Evolutionary conservation across 2,797 vertebrate genomes (phyloP), one percentile per base, ranked within the genome.

Genomic region (Cephalopachus bancanus): DNA sequence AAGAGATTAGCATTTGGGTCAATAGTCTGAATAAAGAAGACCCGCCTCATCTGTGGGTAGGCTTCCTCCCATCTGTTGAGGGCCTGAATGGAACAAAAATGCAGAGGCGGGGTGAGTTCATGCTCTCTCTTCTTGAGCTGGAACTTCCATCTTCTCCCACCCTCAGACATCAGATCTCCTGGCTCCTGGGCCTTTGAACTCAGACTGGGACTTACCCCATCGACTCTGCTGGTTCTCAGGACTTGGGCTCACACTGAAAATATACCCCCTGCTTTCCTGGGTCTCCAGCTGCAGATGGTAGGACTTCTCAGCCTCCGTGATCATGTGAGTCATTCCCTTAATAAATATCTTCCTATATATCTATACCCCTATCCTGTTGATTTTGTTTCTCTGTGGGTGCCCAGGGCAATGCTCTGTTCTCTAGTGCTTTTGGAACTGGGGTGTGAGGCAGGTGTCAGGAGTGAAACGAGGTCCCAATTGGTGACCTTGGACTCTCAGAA

Each of bases 401-500:
- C 55, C 7, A 0, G 20, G 59, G 71, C 10, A 3, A 1, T 1
- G 0, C 33, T 12, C 22, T 16, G 55, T 22, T 37, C 59, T 11
- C 74, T 10, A 24, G 10, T 1, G 49, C 78, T 33, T 65, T 37
- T 1, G 51, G 67, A 20, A 7, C 1, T 1, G 17, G 33, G 37
- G n/a, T 7, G 8, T 19, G 10, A 74, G 28, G 22, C 51, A 0
- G 12, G 53, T 10, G 51, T 24, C 14, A 3, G 51, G 37, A 10
- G 51, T 3, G 12, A 51, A 53, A 8, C 0, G 10, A 51, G 14
- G 1, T 22, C 75, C 16, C 55, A 0, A 11, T 1, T 0, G 26
- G n/a, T 24, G 76, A 51, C 24, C 0, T 49, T 30, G 6, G 65
- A 1, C 4, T 1, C 75, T 24, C 67, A 6, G 30, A 28, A 4